Base-by-base conservation (phyloP, 1,140 invertebrate genomes). In the Temnothorax longispinosus region DNA sequence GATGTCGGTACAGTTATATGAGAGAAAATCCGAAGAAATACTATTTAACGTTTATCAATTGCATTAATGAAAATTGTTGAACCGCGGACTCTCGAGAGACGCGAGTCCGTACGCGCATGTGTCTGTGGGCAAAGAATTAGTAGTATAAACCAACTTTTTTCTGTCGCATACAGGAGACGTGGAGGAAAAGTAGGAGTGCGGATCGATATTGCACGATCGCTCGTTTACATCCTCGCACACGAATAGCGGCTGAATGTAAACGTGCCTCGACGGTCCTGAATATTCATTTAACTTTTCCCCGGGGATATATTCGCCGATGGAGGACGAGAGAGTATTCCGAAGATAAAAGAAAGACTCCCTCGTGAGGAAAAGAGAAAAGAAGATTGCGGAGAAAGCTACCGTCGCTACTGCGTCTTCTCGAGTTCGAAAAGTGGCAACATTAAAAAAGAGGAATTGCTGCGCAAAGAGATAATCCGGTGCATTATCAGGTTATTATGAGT, bases 221-320 rank as follows among this genome's bases (percentile, higher is more conserved):
- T 72, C 67, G 82, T 85, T 85, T 85, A 77, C 82, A 85, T 85
- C 47, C 44, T 65, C 35, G 82, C 71, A 52, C 58, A 65, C 82
- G 60, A 60, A 67, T 47, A 74, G n/a, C 64, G 21, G 67, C 60
- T 77, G 72, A 64, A 85, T 77, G 72, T 77, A 77, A 75, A 85
- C 74, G 60, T 32, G 71, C 56, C 47, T 62, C 56, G 72, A 85
- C 58, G 58, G 21, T 78, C 74, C 74, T 85, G 82, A 78, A 85
- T 78, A 78, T 85, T 85, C 82, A 85, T 85, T 85, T 85, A 85
- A 85, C 82, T 85, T 85, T 85, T 44, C 71, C 38, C 60, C 15
- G 21, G 47, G 69, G 41, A 85, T 82, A 84, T 58, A 72, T 47
- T 60, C 47, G 62, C 78, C 64, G 65, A 84, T 75, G 69, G 54